These are phyloP conservation scores for Cyrtodaria siliqua DNA, from an alignment of 2,888 invertebrate genomes.

Conservation along the genomic window DNA sequence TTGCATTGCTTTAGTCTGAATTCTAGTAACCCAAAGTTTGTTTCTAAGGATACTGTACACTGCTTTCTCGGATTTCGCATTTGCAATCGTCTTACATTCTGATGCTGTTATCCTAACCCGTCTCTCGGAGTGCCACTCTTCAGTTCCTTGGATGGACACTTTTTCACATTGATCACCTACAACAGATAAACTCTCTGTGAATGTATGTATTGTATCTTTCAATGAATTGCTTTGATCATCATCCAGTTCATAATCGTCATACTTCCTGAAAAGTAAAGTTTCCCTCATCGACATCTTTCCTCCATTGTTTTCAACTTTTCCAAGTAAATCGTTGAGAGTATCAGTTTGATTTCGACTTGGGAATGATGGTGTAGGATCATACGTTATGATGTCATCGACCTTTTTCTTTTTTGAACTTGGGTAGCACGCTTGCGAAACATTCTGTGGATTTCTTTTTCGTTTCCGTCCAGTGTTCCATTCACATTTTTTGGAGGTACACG, in stretches of 20 bases:
- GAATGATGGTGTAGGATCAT: not conserved
- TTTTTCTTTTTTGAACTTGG: not conserved
- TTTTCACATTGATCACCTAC: not conserved
- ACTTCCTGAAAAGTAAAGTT: conserved; percentile 8
- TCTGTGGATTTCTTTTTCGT: not conserved
- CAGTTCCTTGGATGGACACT: not conserved
- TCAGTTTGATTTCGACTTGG: too few relatives aligned
- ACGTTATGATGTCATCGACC: not conserved
- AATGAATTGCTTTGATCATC: not conserved
- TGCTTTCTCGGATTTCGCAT: conserved; percentile 9
- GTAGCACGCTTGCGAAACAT: not conserved
- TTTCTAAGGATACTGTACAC: not conserved
- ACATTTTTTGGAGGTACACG: conserved; percentile 7
- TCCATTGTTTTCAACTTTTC: not conserved
- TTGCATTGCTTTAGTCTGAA: too few relatives aligned
- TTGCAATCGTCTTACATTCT: conserved; percentile 4
- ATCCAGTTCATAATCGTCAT: conserved; percentile 7
- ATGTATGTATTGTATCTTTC: not conserved
- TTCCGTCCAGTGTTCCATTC: not conserved
- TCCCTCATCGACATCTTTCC: conserved; percentile 17
- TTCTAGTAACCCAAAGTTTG: too few relatives aligned
- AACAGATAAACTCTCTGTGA: conserved; percentile 15
- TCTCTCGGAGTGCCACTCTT: conserved; percentile 9
- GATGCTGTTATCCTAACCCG: conserved; percentile 16
- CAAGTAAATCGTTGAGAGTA: not conserved